Evolutionary conservation across 2,113 vertebrate species (phyloP), one percentile per base, ranked within the genome.

Genomic region (Phyllopteryx taeniolatus): DNA sequence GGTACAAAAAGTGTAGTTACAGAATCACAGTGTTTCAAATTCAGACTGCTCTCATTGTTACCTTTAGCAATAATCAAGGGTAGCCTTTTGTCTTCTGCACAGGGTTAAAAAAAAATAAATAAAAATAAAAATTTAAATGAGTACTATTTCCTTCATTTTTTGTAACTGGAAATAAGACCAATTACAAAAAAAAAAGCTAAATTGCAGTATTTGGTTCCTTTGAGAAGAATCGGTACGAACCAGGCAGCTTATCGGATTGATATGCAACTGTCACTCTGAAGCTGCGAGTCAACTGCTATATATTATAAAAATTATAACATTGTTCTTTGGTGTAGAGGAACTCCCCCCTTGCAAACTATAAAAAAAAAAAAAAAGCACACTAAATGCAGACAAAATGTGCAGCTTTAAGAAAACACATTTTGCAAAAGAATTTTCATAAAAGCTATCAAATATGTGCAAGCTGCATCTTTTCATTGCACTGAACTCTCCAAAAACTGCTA

Each of bases 1-100:
- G 69, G 46, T 81, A 60, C 15, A 57, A 69, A 63, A 72, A 72
- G 69, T 51, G 17, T 15, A 49, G 13, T 51, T 11, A 75, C 57
- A 83, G 66, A 71, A 64, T 68, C 70, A 78, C 46, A 75, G 51
- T 68, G 79, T 72, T 77, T 71, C 12, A 66, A 66, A 66, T 66
- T 33, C 13, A 7, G 1, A 59, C 3, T 27, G 6, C 7, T 17
- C 31, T 39, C 33, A 20, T 19, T 27, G 27, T 27, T 27, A 27
- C 27, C 27, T 27, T 27, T 20, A 19, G 17, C 60, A 62, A 10
- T 1, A 35, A 39, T 39, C 35, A 39, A 39, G 35, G 3, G 35
- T 39, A 6, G 35, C 35, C 5, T 39, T 20, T 54, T 54, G 53
- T n/a, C 9, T n/a, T n/a, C 51, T 22, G 8, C 20, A n/a, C 53